phyloP scores from a whole-genome alignment of 2,113 vertebrate species.

The Plecotus auritus region DNA sequence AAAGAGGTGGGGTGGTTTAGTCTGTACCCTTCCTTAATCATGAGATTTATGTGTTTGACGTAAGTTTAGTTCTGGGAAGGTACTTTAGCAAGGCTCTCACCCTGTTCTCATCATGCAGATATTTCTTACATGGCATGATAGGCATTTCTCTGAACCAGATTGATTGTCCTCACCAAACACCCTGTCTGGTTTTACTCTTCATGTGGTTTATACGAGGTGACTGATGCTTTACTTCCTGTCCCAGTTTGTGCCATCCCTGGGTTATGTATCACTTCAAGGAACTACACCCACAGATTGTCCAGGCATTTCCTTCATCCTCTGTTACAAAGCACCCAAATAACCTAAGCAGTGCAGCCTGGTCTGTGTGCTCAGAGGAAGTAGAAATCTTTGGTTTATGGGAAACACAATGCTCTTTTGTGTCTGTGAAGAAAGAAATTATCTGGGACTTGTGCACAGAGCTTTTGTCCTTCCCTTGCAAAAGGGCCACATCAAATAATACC shows the following conservation, averaged over 20 bases:
- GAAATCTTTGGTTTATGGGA: conserved; percentile 40
- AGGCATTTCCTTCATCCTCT: conserved; percentile 35
- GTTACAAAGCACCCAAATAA: conserved; percentile 37
- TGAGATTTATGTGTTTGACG: not conserved
- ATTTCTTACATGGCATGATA: conserved; percentile 29
- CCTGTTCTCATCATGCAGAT: conserved; percentile 48
- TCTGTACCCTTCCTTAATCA: not conserved
- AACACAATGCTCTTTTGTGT: conserved; percentile 39
- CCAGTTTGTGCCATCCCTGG: conserved; percentile 29
- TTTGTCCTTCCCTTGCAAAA: conserved; percentile 40
- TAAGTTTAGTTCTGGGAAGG: conserved; percentile 34
- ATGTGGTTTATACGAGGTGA: conserved; percentile 35
- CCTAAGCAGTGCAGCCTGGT: not conserved
- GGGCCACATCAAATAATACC: not conserved
- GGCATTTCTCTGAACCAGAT: conserved; percentile 25
- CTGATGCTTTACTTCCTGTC: conserved; percentile 59
- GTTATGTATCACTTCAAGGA: conserved; percentile 40
- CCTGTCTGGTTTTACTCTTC: conserved; percentile 57
- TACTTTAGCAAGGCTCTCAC: conserved; percentile 50
- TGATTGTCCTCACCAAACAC: conserved; percentile 50
- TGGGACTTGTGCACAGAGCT: conserved; percentile 6
- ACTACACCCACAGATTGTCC: not conserved
- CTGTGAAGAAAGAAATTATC: conserved; percentile 14
- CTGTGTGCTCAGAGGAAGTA: conserved; percentile 15
- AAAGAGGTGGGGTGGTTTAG: not conserved